Conservation (phyloP, 2,888 invertebrate species). For the Myopa tessellatipennis region DNA sequence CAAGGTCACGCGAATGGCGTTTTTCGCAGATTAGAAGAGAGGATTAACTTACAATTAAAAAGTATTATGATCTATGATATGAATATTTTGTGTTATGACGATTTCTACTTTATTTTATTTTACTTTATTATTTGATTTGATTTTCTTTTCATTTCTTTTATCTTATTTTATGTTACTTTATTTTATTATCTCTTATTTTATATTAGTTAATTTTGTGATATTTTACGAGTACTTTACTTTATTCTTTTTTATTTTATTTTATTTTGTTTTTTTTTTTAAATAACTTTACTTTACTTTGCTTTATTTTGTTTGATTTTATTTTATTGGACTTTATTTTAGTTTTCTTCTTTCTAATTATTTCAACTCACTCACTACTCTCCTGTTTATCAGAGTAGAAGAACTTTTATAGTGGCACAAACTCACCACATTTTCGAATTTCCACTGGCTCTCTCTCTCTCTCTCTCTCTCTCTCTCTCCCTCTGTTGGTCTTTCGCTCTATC, state of each 20-base stretch:
- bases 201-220: constrained; percentile 49
- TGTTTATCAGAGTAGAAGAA: neutral
- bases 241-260: constrained; percentile 45
- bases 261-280: constrained; percentile 53
- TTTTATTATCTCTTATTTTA: constrained; percentile 61
- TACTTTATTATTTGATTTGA: neutral
- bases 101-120: neutral
- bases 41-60: neutral
- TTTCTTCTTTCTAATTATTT: neutral
- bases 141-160: no score
- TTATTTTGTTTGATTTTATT: no score
- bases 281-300: neutral
- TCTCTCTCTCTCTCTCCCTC: neutral
- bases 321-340: no score
- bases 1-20: constrained; percentile 49
- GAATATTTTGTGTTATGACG: neutral
- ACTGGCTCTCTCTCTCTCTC: neutral
- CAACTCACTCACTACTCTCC: neutral
- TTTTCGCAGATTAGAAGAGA: neutral
- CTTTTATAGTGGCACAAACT: neutral
- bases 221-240: constrained; percentile 40
- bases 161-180: neutral
- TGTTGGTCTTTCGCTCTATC: neutral
- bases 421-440: constrained; percentile 27
- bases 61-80: neutral